phyloP scores from a whole-genome alignment of 2,888 invertebrate genomes.

The Drosophila kanekoi region DNA sequence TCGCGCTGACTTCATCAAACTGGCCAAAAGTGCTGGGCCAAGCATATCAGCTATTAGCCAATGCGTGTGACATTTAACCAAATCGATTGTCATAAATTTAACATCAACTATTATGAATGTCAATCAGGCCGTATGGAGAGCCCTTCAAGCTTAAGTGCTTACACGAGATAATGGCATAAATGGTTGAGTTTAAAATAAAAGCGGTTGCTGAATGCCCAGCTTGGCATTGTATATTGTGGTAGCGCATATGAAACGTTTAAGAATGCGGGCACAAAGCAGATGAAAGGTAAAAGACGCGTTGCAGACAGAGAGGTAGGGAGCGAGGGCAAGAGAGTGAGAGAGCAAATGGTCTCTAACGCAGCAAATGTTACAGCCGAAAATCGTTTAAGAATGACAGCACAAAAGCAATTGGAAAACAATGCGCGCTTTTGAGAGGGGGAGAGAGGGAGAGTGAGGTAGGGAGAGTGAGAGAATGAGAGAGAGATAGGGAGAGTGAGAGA shows the following conservation, averaged over 20 bases:
- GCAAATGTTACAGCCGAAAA: too few relatives aligned
- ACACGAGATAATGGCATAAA: neutral
- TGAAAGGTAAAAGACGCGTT: too few relatives aligned
- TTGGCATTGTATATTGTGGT: too few relatives aligned
- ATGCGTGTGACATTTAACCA: constrained; percentile 16
- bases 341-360: too few relatives aligned
- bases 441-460: too few relatives aligned
- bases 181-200: neutral
- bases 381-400: too few relatives aligned
- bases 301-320: too few relatives aligned
- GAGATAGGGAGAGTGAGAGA: neutral
- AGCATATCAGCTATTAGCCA: constrained; percentile 40
- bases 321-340: too few relatives aligned
- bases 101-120: constrained; percentile 23
- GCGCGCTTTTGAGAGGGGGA: too few relatives aligned
- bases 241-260: constrained; percentile 1
- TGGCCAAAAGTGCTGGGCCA: constrained; percentile 10
- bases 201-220: too few relatives aligned
- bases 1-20: constrained; percentile 12
- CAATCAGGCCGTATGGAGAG: neutral
- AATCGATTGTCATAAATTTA: constrained; percentile 19
- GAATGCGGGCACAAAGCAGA: neutral
- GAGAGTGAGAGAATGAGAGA: too few relatives aligned
- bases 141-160: neutral
- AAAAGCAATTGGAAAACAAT: too few relatives aligned